Evolutionary conservation across 2,888 invertebrate species (phyloP).

Genomic region (Hartigia nigra): DNA sequence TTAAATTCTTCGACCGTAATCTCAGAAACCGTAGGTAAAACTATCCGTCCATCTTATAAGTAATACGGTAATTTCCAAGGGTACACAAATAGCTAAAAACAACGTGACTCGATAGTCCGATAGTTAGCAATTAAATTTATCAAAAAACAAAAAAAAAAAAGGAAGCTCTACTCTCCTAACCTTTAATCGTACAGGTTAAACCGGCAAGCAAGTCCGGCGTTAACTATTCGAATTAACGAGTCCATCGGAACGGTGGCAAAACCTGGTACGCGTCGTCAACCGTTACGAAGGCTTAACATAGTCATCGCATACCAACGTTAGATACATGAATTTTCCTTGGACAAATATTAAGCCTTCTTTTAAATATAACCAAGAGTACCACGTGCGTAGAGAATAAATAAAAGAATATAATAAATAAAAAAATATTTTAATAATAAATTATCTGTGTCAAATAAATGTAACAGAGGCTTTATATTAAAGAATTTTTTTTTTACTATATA

Average conservation of each 20-base stretch:
- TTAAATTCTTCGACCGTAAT: not conserved
- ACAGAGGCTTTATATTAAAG: no score
- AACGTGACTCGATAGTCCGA: not conserved
- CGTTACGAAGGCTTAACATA: constrained; percentile 3
- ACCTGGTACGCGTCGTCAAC: constrained; percentile 6
- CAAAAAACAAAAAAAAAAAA: not conserved
- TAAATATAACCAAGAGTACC: not conserved
- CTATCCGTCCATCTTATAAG: no score
- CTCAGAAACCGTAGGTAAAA: not conserved
- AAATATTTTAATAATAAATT: not conserved
- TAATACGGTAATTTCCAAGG: no score
- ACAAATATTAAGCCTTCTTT: not conserved
- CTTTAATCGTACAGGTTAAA: not conserved
- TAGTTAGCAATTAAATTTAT: not conserved
- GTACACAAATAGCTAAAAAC: not conserved
- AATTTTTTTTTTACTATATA: no score
- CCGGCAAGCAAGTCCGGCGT: not conserved
- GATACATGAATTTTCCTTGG: not conserved
- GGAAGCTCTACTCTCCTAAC: not conserved
- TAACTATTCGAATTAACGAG: constrained; percentile 8
- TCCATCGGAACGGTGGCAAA: not conserved
- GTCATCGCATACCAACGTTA: not conserved
- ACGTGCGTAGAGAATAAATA: not conserved
- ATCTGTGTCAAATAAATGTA: not conserved
- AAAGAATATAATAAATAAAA: not conserved